Conservation (phyloP, 1,140 invertebrate species). For the Thaumatotibia leucotreta region DNA sequence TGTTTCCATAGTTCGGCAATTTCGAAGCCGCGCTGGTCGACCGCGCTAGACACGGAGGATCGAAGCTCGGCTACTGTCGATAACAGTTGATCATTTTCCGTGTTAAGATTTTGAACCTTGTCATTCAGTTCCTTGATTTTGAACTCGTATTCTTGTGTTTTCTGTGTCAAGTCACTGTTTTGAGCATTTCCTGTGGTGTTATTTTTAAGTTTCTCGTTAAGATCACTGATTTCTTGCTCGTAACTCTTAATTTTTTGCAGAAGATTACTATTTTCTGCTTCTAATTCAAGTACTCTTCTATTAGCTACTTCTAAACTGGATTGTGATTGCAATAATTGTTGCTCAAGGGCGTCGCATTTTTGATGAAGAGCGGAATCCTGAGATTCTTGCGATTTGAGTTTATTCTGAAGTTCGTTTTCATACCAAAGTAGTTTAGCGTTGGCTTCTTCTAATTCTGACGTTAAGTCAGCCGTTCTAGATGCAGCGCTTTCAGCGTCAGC, state of each 20-base stretch:
- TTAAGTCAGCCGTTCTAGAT: conserved; percentile 24
- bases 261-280: conserved; percentile 11
- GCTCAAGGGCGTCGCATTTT: conserved; percentile 60
- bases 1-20: conserved; percentile 82
- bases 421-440: conserved; percentile 23
- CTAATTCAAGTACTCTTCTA: not conserved
- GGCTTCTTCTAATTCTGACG: conserved; percentile 31
- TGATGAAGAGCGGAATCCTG: conserved; percentile 56
- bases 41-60: conserved; percentile 63
- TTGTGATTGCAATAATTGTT: conserved; percentile 60
- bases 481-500: conserved; percentile 24
- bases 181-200: conserved; percentile 14
- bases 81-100: conserved; percentile 63
- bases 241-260: not conserved
- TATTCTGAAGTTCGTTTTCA: conserved; percentile 23
- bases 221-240: not conserved
- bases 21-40: conserved; percentile 80
- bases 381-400: conserved; percentile 21
- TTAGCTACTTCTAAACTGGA: conserved; percentile 38
- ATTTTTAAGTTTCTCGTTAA: conserved; percentile 22
- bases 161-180: conserved; percentile 31
- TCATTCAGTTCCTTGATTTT: conserved; percentile 42
- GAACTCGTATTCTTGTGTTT: conserved; percentile 35
- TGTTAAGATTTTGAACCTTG: conserved; percentile 54
- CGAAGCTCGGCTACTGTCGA: conserved; percentile 65